Evolutionary conservation across 2,888 invertebrate genomes (phyloP).

Genomic region (Lordiphosa fenestrarum): DNA sequence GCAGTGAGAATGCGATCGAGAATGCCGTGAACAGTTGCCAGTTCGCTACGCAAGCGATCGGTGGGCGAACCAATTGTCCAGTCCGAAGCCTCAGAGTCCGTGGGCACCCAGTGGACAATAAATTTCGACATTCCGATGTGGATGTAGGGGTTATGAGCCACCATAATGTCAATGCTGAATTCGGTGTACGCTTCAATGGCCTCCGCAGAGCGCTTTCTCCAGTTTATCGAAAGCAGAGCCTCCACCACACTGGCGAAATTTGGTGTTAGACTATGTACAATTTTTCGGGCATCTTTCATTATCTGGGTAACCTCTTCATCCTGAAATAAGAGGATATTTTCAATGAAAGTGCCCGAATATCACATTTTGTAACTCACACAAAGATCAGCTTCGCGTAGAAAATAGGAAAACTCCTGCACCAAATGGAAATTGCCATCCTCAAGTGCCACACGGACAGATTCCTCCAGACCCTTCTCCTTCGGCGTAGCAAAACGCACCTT

Average conservation of each 20-base stretch:
- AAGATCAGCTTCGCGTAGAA: constrained; percentile 61
- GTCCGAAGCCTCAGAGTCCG: constrained; percentile 81
- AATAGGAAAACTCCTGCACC: constrained; percentile 71
- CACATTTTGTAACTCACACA: constrained; percentile 55
- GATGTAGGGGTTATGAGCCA: constrained; percentile 85
- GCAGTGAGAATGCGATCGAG: constrained; percentile 78
- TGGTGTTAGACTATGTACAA: constrained; percentile 83
- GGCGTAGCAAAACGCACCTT: constrained; percentile 77
- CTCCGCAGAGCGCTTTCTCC: constrained; percentile 81
- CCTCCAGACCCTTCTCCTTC: constrained; percentile 66
- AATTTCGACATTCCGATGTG: constrained; percentile 83
- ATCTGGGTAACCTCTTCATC: constrained; percentile 83
- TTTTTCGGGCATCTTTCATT: constrained; percentile 82
- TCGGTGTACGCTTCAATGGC: constrained; percentile 83
- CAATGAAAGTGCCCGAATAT: not conserved
- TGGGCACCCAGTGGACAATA: constrained; percentile 83
- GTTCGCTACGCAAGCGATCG: constrained; percentile 82
- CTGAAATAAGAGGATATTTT: constrained; percentile 60
- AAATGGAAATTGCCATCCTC: constrained; percentile 61
- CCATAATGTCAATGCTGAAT: constrained; percentile 85
- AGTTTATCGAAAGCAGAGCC: constrained; percentile 83
- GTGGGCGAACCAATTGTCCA: constrained; percentile 84
- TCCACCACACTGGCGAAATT: constrained; percentile 83
- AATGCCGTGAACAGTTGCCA: constrained; percentile 84
- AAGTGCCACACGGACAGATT: constrained; percentile 62